Evolutionary conservation across 2,797 vertebrate genomes (phyloP).

Genomic region (Macropodus opercularis): DNA sequence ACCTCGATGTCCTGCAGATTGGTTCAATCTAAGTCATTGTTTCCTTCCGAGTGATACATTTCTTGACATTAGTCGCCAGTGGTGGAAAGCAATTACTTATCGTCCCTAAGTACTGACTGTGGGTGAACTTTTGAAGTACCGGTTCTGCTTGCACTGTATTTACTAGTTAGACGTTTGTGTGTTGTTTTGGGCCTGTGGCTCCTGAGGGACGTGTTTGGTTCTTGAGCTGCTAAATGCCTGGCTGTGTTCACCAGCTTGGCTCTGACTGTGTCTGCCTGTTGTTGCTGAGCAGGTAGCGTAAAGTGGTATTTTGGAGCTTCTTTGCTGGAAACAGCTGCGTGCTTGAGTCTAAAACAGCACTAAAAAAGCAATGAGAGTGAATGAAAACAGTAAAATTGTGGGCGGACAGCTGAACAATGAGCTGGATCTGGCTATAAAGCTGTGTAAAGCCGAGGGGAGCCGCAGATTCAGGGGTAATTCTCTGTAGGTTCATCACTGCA

Average conservation of each 20-base stretch:
- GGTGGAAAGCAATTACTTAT: not conserved
- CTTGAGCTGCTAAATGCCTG: not conserved
- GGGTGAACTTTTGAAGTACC: not conserved
- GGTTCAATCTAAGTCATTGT: no score
- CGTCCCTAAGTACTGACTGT: not conserved
- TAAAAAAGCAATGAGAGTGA: not conserved
- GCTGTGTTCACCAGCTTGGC: not conserved
- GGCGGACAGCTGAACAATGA: not conserved
- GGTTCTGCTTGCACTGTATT: not conserved
- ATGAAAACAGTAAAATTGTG: not conserved
- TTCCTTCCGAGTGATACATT: slow-evolving; percentile 3
- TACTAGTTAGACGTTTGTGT: not conserved
- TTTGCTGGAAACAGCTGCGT: not conserved
- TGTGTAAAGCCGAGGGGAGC: slow-evolving; percentile 7
- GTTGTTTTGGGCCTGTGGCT: not conserved
- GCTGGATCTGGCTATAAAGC: not conserved
- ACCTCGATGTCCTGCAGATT: no score
- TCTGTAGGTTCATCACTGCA: slow-evolving; percentile 1
- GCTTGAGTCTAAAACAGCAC: not conserved
- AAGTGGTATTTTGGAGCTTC: not conserved
- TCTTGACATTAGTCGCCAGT: not conserved
- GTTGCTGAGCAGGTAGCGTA: not conserved
- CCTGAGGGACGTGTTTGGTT: not conserved
- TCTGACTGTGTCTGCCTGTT: not conserved
- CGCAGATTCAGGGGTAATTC: slow-evolving; percentile 3